These are phyloP conservation scores for Scelioninae gen. 1 DNA, from an alignment of 2,888 invertebrate genomes.

Conservation along the genomic window DNA sequence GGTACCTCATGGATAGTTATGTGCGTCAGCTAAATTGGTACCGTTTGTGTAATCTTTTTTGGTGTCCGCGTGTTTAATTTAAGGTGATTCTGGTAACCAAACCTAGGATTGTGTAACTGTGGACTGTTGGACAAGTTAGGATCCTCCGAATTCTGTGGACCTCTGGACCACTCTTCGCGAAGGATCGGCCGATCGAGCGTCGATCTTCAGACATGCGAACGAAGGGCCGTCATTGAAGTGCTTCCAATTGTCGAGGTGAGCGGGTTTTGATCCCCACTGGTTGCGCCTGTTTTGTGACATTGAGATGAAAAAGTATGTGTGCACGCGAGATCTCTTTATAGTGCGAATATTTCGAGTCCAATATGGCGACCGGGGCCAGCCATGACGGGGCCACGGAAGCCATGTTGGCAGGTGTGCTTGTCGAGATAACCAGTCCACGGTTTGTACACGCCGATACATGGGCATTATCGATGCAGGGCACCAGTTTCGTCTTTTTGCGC, in stretches of 20 bases:
- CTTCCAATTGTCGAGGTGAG: slow-evolving; percentile 72
- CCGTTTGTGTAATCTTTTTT: too few species aligned
- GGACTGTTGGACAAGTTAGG: too few species aligned
- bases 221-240: slow-evolving; percentile 69
- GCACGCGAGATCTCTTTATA: slow-evolving; percentile 64
- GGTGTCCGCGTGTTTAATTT: too few species aligned
- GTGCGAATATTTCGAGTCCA: slow-evolving; percentile 80
- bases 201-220: slow-evolving; percentile 73
- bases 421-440: slow-evolving; percentile 76
- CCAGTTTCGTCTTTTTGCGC: slow-evolving; percentile 37
- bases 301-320: slow-evolving; percentile 55
- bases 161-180: slow-evolving; percentile 47
- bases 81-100: neutral
- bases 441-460: slow-evolving; percentile 73
- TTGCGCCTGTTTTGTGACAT: slow-evolving; percentile 56
- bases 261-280: slow-evolving; percentile 46
- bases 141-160: slow-evolving; percentile 33
- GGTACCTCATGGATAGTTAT: too few species aligned
- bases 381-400: slow-evolving; percentile 84
- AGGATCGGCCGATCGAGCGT: slow-evolving; percentile 65
- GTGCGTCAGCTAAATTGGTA: too few species aligned
- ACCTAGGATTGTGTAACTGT: too few species aligned
- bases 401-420: slow-evolving; percentile 84
- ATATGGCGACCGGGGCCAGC: slow-evolving; percentile 83
- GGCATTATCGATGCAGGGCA: slow-evolving; percentile 72